A percentile compares a stretch with the other conserved stretches of the same genome.
Evolutionary conservation across 2,888 invertebrate genomes (phyloP).

Genomic region (Hemistola chrysoprasaria): DNA sequence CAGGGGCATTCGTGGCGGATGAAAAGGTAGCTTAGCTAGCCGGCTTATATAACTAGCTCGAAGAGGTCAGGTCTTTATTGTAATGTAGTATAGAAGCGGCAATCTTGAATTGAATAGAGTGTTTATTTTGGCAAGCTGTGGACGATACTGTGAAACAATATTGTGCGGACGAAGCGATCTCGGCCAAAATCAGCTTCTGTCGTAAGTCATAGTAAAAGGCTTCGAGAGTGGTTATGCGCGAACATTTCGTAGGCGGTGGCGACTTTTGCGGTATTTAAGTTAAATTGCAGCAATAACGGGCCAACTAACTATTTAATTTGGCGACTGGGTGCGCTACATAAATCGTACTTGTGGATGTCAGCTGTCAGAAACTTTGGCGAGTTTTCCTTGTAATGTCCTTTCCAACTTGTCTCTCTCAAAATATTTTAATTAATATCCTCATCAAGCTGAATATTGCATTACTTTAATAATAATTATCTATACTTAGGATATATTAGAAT

Average conservation of each 20-base stretch:
- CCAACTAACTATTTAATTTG: slow-evolving; percentile 75
- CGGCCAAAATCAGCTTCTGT: neutral
- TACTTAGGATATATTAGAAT: too few relatives aligned
- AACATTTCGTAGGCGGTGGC: slow-evolving; percentile 25
- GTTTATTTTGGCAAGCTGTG: slow-evolving; percentile 21
- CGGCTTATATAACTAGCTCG: slow-evolving; percentile 14
- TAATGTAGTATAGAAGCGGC: neutral
- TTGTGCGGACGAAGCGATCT: slow-evolving; percentile 1
- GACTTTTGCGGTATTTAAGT: slow-evolving; percentile 63
- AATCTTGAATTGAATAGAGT: slow-evolving; percentile 4
- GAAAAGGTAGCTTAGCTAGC: slow-evolving; percentile 40
- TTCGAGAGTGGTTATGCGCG: neutral
- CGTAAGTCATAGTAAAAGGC: neutral
- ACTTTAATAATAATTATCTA: slow-evolving; percentile 10
- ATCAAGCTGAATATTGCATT: slow-evolving; percentile 45
- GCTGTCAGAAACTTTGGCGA: slow-evolving; percentile 74
- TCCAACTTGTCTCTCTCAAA: slow-evolving; percentile 69
- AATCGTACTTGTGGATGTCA: slow-evolving; percentile 78
- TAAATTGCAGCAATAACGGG: slow-evolving; percentile 74
- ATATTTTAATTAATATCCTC: slow-evolving; percentile 78
- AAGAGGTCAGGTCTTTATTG: slow-evolving; percentile 22
- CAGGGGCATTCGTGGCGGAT: slow-evolving; percentile 44
- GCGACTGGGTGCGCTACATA: slow-evolving; percentile 65
- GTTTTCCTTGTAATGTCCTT: slow-evolving; percentile 77
- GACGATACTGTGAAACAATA: slow-evolving; percentile 35